These are phyloP conservation scores for Sciurus carolinensis DNA, from an alignment of 2,797 vertebrate genomes.

Conservation along the genomic window DNA sequence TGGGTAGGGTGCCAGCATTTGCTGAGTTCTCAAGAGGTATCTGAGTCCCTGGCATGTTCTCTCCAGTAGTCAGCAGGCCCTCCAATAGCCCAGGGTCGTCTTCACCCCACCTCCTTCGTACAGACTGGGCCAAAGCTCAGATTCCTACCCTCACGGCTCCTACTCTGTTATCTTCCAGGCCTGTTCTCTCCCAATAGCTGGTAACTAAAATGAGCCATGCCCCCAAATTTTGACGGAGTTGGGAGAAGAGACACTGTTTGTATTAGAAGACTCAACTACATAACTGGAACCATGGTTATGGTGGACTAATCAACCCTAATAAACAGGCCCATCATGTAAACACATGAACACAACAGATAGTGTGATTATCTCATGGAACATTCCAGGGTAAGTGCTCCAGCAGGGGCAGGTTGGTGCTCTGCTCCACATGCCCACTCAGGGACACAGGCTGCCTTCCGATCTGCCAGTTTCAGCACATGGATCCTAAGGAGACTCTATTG, in stretches of 20 bases:
- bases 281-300: neutral
- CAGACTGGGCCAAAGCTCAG: neutral
- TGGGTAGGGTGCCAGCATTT: neutral
- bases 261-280: neutral
- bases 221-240: neutral
- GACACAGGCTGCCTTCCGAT: neutral
- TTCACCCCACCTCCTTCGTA: neutral
- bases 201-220: neutral
- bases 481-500: neutral
- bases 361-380: neutral
- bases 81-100: neutral
- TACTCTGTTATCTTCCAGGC: neutral
- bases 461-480: neutral
- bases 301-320: neutral
- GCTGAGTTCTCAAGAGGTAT: neutral
- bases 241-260: neutral
- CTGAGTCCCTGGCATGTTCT: neutral
- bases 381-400: neutral
- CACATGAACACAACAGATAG: neutral
- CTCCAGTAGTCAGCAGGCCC: too few relatives aligned
- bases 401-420: neutral
- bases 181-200: neutral
- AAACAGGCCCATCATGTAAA: neutral
- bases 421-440: neutral
- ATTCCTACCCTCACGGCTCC: neutral